These are phyloP conservation scores for Drosophila pegasa DNA, from an alignment of 2,888 invertebrate genomes.

Conservation along the genomic window DNA sequence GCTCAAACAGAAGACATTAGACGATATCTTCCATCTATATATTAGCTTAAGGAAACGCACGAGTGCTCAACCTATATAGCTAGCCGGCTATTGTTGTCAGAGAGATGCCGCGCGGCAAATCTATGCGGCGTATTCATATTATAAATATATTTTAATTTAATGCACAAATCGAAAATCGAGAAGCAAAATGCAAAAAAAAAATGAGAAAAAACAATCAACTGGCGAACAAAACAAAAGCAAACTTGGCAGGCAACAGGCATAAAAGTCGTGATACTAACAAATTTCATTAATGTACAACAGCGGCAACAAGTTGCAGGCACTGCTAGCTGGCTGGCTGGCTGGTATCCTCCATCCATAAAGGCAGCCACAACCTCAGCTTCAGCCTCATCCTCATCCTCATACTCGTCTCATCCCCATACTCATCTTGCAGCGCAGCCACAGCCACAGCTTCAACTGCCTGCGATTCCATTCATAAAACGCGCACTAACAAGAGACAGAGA, in stretches of 20 bases:
- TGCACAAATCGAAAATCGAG: slow-evolving; percentile 51
- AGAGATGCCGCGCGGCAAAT: slow-evolving; percentile 20
- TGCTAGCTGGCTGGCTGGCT: slow-evolving; percentile 45
- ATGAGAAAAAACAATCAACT: slow-evolving; percentile 39
- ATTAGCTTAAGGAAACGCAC: neutral
- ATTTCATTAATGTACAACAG: slow-evolving; percentile 82
- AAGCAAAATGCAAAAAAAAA: slow-evolving; percentile 4
- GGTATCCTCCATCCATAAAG: slow-evolving; percentile 19
- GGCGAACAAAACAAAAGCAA: slow-evolving; percentile 72
- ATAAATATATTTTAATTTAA: slow-evolving; percentile 72
- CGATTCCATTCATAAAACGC: slow-evolving; percentile 78
- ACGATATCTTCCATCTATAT: slow-evolving; percentile 3
- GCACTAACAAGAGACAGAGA: slow-evolving; percentile 48
- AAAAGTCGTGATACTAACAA: slow-evolving; percentile 83
- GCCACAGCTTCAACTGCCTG: slow-evolving; percentile 30
- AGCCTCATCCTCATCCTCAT: neutral
- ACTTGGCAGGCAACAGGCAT: slow-evolving; percentile 73
- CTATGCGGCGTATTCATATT: slow-evolving; percentile 45
- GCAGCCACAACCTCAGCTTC: slow-evolving; percentile 2
- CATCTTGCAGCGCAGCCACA: slow-evolving; percentile 22
- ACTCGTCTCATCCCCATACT: neutral
- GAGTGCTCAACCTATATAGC: slow-evolving; percentile 9
- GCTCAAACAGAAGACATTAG: neutral
- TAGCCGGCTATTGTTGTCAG: slow-evolving; percentile 11
- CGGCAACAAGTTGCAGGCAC: slow-evolving; percentile 76